Evolutionary conservation across 2,113 vertebrate species (phyloP).

Genomic region (Artemisiospiza belli): DNA sequence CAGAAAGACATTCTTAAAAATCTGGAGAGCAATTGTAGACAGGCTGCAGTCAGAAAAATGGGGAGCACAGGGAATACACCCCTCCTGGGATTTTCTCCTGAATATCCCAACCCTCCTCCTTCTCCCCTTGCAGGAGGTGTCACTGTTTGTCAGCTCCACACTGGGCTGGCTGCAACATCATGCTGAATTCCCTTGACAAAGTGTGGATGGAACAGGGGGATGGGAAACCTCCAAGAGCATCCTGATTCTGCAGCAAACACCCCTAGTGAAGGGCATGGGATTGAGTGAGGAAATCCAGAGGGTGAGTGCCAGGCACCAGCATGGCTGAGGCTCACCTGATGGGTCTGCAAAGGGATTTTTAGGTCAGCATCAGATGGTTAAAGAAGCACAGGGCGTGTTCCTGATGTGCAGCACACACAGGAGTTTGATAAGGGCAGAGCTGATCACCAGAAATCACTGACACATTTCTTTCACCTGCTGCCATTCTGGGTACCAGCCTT

Average conservation of each 20-base stretch:
- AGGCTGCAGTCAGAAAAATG: neutral
- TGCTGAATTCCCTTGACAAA: neutral
- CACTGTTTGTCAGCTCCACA: neutral
- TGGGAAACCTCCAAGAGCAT: neutral
- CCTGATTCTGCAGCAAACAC: neutral
- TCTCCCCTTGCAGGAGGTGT: neutral
- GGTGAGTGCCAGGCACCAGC: neutral
- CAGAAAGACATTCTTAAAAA: neutral
- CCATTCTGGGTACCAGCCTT: neutral
- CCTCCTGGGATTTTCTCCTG: neutral
- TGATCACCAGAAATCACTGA: neutral
- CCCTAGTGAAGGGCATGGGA: neutral
- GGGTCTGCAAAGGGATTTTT: neutral
- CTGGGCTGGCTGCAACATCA: neutral
- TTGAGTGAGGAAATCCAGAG: neutral
- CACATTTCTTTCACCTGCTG: neutral
- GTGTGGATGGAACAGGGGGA: neutral
- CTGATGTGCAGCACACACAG: neutral
- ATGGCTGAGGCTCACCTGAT: neutral
- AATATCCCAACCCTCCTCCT: neutral
- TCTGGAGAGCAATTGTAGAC: fast-evolving
- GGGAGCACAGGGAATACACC: neutral
- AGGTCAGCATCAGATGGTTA: neutral
- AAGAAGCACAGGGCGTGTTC: neutral
- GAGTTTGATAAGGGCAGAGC: neutral